A percentile compares a stretch with the other conserved stretches of the same genome.
These are phyloP conservation scores for Herminia tarsipennalis DNA, from an alignment of 2,888 invertebrate species.

Conservation along the genomic window DNA sequence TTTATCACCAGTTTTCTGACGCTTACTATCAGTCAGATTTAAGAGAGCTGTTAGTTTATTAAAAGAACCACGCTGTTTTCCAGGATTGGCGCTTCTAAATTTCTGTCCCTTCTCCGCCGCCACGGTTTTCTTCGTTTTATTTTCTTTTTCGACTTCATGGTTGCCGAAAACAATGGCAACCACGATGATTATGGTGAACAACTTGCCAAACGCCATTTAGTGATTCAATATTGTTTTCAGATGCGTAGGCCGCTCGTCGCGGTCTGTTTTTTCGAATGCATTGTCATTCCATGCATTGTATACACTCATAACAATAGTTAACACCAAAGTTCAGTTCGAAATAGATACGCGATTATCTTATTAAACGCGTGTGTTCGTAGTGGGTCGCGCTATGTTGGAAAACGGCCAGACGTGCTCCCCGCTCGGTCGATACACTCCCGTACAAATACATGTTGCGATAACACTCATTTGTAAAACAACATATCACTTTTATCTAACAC, in stretches of 20 bases:
- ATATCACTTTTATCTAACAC: conserved; percentile 25
- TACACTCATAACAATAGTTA: conserved; percentile 69
- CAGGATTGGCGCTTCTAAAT: conserved; percentile 64
- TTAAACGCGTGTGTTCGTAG: conserved; percentile 47
- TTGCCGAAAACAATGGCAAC: conserved; percentile 62
- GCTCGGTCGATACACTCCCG: conserved; percentile 61
- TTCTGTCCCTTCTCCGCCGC: conserved; percentile 76
- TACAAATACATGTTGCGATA: conserved; percentile 32
- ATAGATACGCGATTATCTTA: conserved; percentile 54
- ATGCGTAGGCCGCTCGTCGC: conserved; percentile 51
- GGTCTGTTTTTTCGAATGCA: conserved; percentile 54
- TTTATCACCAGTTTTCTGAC: conserved; percentile 52
- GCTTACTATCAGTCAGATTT: conserved; percentile 63
- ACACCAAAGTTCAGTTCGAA: conserved; percentile 41
- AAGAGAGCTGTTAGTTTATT: conserved; percentile 63
- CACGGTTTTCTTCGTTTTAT: conserved; percentile 75
- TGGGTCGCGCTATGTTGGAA: conserved; percentile 54
- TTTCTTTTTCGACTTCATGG: conserved; percentile 72
- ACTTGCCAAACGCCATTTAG: conserved; percentile 76
- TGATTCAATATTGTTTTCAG: conserved; percentile 54
- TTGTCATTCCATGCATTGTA: conserved; percentile 46
- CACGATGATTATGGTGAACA: conserved; percentile 61
- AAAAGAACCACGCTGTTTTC: conserved; percentile 63
- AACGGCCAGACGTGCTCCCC: conserved; percentile 55
- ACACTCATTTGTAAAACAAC: conserved; percentile 32